Evolutionary conservation across 1,140 invertebrate genomes (phyloP), one percentile per base, ranked within the genome.

Genomic region (Globodera ellingtonae): DNA sequence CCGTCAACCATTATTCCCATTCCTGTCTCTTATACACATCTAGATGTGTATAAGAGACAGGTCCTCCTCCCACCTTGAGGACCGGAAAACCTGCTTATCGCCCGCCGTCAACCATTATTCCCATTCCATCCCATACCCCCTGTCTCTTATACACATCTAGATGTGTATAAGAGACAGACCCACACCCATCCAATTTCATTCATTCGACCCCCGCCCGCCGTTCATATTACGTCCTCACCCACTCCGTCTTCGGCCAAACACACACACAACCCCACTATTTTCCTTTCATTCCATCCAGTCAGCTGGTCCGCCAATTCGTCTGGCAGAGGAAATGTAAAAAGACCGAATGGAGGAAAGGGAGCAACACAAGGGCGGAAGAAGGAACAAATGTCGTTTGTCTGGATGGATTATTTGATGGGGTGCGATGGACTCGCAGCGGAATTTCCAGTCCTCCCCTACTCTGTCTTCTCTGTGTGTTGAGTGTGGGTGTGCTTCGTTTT

Each of bases 241-340:
- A 18, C 15, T 15, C 56, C 56, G 10, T 62, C 56, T 18, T 15
- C 56, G 56, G 56, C 56, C 56, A 62, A 62, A 62, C 56, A 62
- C 56, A 18, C 56, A 18, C 56, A 62, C 56, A 18, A 62, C 56
- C 56, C 18, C 56, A 62, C 56, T 18, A 62, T 62, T 62, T 62
- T 18, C 56, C 56, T 62, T 62, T 62, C 56, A 62, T 62, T 62
- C 18, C 7, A 35, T 35, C 10, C 50, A 52, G 50, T 62, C 56
- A 62, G 56, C 56, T 62, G 56, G 56, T 62, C 56, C 56, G 56
- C 56, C 56, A 62, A 62, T 62, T 62, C 56, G 56, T 62, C 56
- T 62, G 56, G 56, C 56, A 62, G 56, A 18, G 15, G 18, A 62
- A 62, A 62, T 62, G 56, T 62, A 62, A 62, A 62, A 62, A 18